Percentiles rank a stretch among this genome's conserved stretches.
Conservation (phyloP, 2,888 invertebrate genomes). For the Leptopilina myrica region DNA sequence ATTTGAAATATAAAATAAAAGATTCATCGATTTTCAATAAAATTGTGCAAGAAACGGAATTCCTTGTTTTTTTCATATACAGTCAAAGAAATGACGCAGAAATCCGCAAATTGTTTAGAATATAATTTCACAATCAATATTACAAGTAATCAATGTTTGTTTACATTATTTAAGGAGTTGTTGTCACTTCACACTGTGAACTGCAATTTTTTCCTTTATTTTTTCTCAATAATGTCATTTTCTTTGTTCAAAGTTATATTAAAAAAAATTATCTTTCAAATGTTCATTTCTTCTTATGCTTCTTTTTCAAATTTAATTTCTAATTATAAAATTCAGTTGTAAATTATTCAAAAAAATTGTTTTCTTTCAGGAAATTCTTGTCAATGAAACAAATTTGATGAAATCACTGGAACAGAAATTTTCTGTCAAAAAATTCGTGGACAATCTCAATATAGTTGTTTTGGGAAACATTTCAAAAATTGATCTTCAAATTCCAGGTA, state of each 20-base stretch:
- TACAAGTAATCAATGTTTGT: slow-evolving; percentile 9
- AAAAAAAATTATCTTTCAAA: slow-evolving; percentile 6
- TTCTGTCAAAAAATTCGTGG: slow-evolving; percentile 35
- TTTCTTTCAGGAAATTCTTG: slow-evolving; percentile 46
- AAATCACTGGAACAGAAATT: slow-evolving; percentile 44
- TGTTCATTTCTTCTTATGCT: no score
- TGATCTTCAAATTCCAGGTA: slow-evolving; percentile 57
- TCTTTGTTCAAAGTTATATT: not conserved
- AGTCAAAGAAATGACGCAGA: slow-evolving; percentile 28
- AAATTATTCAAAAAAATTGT: not conserved
- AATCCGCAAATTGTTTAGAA: slow-evolving; percentile 26
- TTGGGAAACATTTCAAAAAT: slow-evolving; percentile 59
- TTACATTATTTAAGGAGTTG: slow-evolving; percentile 8
- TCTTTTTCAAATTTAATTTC: not conserved
- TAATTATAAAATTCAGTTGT: not conserved
- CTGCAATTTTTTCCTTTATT: not conserved
- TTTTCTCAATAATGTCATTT: not conserved
- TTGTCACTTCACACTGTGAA: not conserved
- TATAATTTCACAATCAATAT: slow-evolving; percentile 8
- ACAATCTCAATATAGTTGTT: slow-evolving; percentile 54
- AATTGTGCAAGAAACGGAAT: slow-evolving; percentile 7
- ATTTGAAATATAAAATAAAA: not conserved
- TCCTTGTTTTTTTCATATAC: not conserved
- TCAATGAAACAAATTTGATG: not conserved
- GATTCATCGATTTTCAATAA: not conserved